Conservation (phyloP, 2,888 invertebrate genomes). For the Rhopalosiphum nymphaeae region DNA sequence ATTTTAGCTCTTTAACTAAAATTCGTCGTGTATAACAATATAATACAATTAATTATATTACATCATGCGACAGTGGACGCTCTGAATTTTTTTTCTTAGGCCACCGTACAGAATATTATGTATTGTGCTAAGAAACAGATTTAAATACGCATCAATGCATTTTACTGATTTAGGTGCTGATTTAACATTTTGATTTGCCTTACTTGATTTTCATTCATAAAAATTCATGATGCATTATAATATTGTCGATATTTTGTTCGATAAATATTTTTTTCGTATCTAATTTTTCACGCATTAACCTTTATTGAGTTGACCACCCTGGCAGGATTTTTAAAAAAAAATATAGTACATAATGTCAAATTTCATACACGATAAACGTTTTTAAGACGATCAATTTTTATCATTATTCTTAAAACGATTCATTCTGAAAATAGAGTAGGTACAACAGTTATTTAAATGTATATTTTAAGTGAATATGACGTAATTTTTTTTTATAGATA, state of each 20-base stretch:
- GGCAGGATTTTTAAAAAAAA: background rate
- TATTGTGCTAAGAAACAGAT: background rate
- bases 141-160: background rate
- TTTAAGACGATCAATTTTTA: background rate
- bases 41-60: background rate
- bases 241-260: background rate
- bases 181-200: background rate
- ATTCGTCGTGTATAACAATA: background rate
- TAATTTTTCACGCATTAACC: background rate
- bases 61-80: too few relatives aligned
- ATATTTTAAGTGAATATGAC: background rate
- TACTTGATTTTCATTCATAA: background rate
- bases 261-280: background rate
- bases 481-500: background rate
- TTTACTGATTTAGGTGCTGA: background rate
- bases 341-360: background rate
- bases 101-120: background rate
- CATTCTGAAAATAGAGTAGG: background rate
- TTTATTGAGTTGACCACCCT: background rate
- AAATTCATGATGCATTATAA: background rate
- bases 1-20: background rate
- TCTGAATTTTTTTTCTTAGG: background rate
- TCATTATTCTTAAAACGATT: background rate
- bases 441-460: background rate
- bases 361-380: background rate